Evolutionary conservation across 1,140 invertebrate species (phyloP), one percentile per base, ranked within the genome.

Genomic region (Nephotettix cincticeps): DNA sequence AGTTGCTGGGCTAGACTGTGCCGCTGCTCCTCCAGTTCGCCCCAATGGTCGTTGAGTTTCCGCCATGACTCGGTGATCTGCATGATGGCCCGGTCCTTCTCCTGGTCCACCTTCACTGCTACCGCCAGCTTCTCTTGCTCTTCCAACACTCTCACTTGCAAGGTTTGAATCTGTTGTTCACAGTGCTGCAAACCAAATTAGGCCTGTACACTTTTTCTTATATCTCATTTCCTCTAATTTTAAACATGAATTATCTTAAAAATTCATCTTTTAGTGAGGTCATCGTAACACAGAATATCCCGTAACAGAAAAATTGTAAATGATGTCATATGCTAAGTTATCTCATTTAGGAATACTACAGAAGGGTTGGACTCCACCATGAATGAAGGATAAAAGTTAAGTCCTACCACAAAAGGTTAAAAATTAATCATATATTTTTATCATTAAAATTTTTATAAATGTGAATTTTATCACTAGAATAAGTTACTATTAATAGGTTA

Each of bases 61-160:
- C 80, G 81, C 82, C 83, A 9, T 43, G 40, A 43, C 40, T 43
- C 40, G 9, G n/a, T n/a, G 40, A 9, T 84, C 76, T 88, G 87
- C 4, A 79, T 74, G 19, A 94, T 88, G 0, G 88, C 86, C 17
- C 83, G 78, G 78, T 93, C 91, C 77, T 94, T 93, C 6, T 88
- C 83, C 51, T 86, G 84, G 79, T 93, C 91, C 0, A 93, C 88
- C 79, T 87, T 85, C 13, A 93, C 79, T 1, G 91, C 91, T 1
- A 93, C 91, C 0, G 91, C 90, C 27, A 93, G 77, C 73, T 90
- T 89, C 77, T 94, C 89, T 80, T 93, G 89, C 73, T 90, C 87
- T 75, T 93, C 91, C 21, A 93, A 79, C 63, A 91, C 78, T 71
- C 87, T 86, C 69, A 86, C 86, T 78, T 93, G 91, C 0, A 93